Evolutionary conservation across 2,888 invertebrate species (phyloP), one percentile per base, ranked within the genome.

Genomic region (Galeopsomyia nigrocyanea): DNA sequence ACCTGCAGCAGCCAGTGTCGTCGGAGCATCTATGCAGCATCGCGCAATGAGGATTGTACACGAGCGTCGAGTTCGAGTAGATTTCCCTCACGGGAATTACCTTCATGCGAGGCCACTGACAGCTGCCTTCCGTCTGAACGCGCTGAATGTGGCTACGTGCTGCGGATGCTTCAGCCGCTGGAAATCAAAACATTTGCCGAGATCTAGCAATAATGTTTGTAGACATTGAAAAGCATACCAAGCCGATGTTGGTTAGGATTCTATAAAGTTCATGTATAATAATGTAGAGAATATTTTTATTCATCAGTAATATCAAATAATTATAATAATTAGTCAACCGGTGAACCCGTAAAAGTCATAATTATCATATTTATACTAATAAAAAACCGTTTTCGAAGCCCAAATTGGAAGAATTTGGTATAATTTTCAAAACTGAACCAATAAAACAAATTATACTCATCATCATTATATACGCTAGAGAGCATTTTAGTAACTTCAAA

Each of bases 11-110:
- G 67, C 96, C 96, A 21, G 94, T 92, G 87, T 95, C 95, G 78
- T 95, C 94, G 14, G 93, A 92, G 86, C 97, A 97, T 76, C 95
- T 91, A 84, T 96, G 94, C 66, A 97, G 88, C 65, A 94, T 90
- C 17, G 95, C 95, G 84, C 96, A 96, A 63, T 93, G 92, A 0
- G 97, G 97, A 80, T 92, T 89, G 87, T 95, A 96, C 21, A 90
- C 89, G 78, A 92, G 94, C 75, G 91, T 90, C 2, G 92, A 89
- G 73, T 92, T 90, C 0, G 93, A 92, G 75, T 93, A 92, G 31
- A 91, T 88, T 66, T 92, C 92, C 65, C 91, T 90, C 22, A 96
- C 93, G 60, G 91, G 90, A 65, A 95, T 89, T 82, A 96, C 91
- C 78, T 93, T 90, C 14, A 93, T 91, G 77, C 91, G 91, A 0